A percentile compares a stretch with the other conserved stretches of the same genome.
Evolutionary conservation across 2,888 invertebrate species (phyloP).

Genomic region (Calameuta idolon): DNA sequence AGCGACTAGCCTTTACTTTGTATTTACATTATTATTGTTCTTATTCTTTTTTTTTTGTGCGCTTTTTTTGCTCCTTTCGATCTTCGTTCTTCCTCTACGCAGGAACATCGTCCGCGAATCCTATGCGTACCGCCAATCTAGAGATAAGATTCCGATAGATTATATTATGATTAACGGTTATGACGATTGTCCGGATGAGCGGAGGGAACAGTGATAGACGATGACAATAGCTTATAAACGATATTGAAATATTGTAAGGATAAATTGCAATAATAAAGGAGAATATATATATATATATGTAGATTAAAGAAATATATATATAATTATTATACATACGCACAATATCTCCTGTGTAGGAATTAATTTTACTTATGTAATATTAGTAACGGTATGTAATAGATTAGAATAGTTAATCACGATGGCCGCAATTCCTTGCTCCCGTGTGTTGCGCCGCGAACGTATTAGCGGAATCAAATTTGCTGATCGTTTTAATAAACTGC

Average conservation of each 20-base stretch:
- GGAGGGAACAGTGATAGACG: conserved; percentile 22
- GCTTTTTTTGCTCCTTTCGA: neutral
- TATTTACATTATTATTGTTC: neutral
- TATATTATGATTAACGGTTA: neutral
- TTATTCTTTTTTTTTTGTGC: neutral
- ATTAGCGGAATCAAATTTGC: neutral
- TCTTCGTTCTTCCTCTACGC: neutral
- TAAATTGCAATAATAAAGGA: conserved; percentile 11
- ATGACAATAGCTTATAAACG: conserved; percentile 19
- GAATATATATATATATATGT: neutral
- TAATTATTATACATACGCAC: neutral
- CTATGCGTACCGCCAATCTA: neutral
- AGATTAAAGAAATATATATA: neutral
- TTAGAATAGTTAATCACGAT: neutral
- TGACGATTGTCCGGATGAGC: neutral
- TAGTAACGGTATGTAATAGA: neutral
- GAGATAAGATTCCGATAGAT: neutral
- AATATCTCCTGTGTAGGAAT: neutral
- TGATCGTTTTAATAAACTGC: neutral
- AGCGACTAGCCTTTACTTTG: neutral
- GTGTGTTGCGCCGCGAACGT: neutral
- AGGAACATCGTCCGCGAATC: neutral
- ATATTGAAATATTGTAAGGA: conserved; percentile 18
- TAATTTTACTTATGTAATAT: neutral
- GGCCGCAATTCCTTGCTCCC: neutral